Evolutionary conservation across 2,797 vertebrate species (phyloP), one percentile per base, ranked within the genome.

Genomic region (Rhinoraja longicauda): DNA sequence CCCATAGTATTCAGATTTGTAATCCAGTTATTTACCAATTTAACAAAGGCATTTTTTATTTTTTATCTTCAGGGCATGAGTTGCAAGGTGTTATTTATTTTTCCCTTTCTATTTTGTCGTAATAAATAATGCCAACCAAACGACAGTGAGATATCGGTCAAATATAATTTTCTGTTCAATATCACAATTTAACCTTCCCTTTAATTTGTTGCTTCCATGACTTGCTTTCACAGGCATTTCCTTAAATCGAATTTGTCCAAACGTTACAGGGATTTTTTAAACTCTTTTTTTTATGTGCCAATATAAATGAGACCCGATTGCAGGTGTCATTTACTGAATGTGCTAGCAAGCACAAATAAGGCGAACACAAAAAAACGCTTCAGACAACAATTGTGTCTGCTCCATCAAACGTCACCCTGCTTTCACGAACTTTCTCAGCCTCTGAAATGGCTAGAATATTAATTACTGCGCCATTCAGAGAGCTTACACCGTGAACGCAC

Each of bases 401-500:
- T 93, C 94, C 93, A 94, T 93, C 94, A 94, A 93, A 95, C 88
- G 93, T 94, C 93, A 93, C 94, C 82, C 94, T 95, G 26, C 90
- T 94, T 95, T 93, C 93, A 93, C 91, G 94, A 94, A 92, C 86
- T 17, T 95, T 96, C 95, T 94, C 93, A 94, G 93, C 94, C 93
- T 93, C 93, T 94, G 95, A 93, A 93, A 93, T 94, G 93, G 94
- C 93, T 93, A 94, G 94, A 94, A 94, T 94, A 94, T 95, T 94
- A 95, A 94, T 93, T 95, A 93, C 93, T 94, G 94, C 93, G 94
- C 93, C 93, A 94, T 95, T 94, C 93, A 95, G 94, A 93, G 93
- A 95, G 93, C 94, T 8, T 57, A 17, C 24, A 93, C 94, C 93
- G 94, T 94, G 94, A 94, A 94, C 93, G 95, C 95, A 96, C 95